These are phyloP conservation scores for Trichonephila inaurata DNA, from an alignment of 1,140 invertebrate genomes.

Conservation along the genomic window DNA sequence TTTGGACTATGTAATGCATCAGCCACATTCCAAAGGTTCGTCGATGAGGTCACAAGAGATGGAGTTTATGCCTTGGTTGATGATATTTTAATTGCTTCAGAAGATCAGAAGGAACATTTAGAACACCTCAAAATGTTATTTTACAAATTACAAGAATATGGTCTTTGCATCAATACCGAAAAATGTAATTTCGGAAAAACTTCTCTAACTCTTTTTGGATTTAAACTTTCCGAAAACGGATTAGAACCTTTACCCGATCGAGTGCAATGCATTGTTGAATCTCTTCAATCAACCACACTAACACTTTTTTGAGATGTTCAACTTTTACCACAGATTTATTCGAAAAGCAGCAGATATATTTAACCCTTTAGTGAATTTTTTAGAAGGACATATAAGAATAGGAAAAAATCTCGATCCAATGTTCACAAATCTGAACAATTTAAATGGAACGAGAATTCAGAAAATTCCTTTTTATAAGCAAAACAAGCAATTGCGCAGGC, in stretches of 20 bases:
- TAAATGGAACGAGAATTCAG: background rate
- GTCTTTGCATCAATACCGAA: background rate
- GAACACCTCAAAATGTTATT: conserved; percentile 80
- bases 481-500: background rate
- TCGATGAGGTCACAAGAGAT: background rate
- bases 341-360: too few species aligned
- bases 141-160: conserved; percentile 77
- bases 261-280: background rate
- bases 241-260: background rate
- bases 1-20: background rate
- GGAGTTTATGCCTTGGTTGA: conserved; percentile 81
- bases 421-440: background rate
- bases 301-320: background rate
- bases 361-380: background rate
- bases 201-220: background rate
- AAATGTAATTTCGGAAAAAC: background rate
- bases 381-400: background rate
- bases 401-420: background rate
- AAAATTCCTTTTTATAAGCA: background rate
- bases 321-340: background rate
- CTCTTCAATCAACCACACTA: background rate
- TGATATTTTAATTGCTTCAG: conserved; percentile 82
- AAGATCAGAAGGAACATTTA: conserved; percentile 79
- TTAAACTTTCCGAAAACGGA: background rate
- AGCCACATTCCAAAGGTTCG: background rate